A percentile compares a stretch with the other conserved stretches of the same genome.
Conservation (phyloP, 2,113 vertebrate species). For the Barnardius zonarius region DNA sequence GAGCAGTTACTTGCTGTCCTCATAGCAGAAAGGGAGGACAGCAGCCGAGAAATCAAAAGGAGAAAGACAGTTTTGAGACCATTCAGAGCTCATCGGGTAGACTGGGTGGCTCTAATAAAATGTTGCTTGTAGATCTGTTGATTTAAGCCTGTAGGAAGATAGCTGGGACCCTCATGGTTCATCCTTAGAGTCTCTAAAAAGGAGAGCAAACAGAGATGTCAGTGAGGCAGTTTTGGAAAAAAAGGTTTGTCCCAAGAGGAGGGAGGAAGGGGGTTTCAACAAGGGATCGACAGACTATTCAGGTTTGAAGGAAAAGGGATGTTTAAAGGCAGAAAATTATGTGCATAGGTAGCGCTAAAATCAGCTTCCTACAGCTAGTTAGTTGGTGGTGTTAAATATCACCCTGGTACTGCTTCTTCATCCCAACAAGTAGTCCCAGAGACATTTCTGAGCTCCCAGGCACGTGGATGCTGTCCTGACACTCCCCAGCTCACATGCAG, state of each 20-base stretch:
- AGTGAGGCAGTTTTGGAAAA: background rate
- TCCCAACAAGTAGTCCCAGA: background rate
- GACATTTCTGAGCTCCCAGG: background rate
- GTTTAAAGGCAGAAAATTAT: background rate
- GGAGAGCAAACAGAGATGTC: background rate
- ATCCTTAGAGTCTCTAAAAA: background rate
- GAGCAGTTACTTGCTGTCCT: accelerated
- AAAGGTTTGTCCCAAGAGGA: background rate
- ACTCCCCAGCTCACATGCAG: background rate
- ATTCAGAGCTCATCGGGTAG: background rate
- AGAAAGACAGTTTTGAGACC: background rate
- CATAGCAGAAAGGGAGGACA: background rate
- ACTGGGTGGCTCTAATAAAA: background rate
- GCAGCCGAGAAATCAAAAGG: background rate
- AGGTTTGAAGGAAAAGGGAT: background rate
- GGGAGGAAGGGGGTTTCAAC: background rate
- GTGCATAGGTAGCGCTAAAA: background rate
- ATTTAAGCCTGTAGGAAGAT: background rate
- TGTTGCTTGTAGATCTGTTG: background rate
- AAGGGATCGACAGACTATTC: background rate
- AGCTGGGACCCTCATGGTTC: background rate
- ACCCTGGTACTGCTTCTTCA: background rate
- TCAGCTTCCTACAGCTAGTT: background rate
- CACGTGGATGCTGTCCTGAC: accelerated
- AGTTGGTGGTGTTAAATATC: background rate